Conservation (phyloP, 2,888 invertebrate genomes). For the Hydrotaea diabolus region DNA sequence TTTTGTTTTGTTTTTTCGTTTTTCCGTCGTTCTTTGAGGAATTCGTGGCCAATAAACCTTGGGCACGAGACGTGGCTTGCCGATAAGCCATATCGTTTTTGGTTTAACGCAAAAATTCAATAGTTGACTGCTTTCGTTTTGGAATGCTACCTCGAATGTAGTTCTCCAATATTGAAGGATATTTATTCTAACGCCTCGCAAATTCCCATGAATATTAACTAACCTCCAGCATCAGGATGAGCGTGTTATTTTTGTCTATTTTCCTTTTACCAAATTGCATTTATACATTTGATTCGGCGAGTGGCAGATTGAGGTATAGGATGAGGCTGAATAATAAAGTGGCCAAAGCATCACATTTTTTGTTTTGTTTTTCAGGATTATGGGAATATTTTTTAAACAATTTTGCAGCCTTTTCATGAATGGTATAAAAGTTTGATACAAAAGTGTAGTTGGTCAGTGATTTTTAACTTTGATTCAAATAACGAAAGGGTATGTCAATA, state of each 20-base stretch:
- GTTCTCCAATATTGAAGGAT: neutral
- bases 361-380: neutral
- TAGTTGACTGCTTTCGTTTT: neutral
- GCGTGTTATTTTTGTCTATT: neutral
- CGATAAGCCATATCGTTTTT: conserved; percentile 45
- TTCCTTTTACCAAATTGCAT: conserved; percentile 10
- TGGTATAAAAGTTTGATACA: too few relatives aligned
- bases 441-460: too few relatives aligned
- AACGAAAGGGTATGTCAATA: too few relatives aligned
- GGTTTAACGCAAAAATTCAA: conserved; percentile 14
- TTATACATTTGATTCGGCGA: neutral
- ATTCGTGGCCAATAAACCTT: conserved; percentile 38
- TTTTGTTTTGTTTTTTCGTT: neutral
- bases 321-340: conserved; percentile 18
- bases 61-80: conserved; percentile 24
- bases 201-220: conserved; percentile 29
- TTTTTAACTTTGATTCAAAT: too few relatives aligned
- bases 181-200: conserved; percentile 35
- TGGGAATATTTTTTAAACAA: neutral
- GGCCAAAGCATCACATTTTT: neutral
- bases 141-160: neutral
- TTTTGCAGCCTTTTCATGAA: neutral
- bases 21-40: neutral
- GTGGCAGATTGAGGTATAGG: neutral
- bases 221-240: neutral